Evolutionary conservation across 2,888 invertebrate species (phyloP).

Genomic region (Petrophora chlorosata): DNA sequence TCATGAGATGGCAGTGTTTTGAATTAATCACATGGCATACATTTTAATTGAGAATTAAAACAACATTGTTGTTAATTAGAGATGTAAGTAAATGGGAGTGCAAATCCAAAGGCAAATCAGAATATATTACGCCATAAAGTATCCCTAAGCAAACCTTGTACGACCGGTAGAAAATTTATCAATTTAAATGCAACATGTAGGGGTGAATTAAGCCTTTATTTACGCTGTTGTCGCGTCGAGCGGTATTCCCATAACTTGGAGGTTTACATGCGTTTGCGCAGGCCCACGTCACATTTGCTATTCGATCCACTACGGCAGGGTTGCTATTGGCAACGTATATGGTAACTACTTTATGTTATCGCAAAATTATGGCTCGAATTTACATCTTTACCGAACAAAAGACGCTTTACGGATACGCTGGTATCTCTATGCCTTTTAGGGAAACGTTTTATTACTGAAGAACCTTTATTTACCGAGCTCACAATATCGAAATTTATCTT

Average conservation of each 20-base stretch:
- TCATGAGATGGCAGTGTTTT: conserved; percentile 15
- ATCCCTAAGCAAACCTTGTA: conserved; percentile 23
- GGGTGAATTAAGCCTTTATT: conserved; percentile 51
- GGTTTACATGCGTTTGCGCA: conserved; percentile 44
- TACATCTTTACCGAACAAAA: conserved; percentile 35
- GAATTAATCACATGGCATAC: conserved; percentile 3
- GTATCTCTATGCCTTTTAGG: conserved; percentile 33
- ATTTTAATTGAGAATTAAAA: conserved; percentile 1
- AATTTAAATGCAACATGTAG: conserved; percentile 47
- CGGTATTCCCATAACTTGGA: conserved; percentile 47
- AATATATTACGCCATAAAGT: conserved; percentile 17
- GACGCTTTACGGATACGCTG: conserved; percentile 26
- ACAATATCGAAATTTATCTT: conserved; percentile 28
- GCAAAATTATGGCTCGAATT: conserved; percentile 36
- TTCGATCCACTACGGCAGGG: conserved; percentile 28
- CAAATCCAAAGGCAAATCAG: conserved; percentile 3
- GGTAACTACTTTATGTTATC: conserved; percentile 33
- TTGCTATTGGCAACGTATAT: conserved; percentile 35
- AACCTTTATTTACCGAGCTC: conserved; percentile 24
- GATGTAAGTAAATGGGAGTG: background rate
- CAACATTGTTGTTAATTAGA: conserved; percentile 12
- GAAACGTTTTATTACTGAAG: conserved; percentile 32
- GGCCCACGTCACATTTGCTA: conserved; percentile 36
- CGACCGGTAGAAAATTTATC: conserved; percentile 29
- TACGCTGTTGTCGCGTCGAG: conserved; percentile 40